A percentile compares a stretch with the other conserved stretches of the same genome.
phyloP scores from a whole-genome alignment of 2,797 vertebrate species.

The Hippopotamyrus pictus region DNA sequence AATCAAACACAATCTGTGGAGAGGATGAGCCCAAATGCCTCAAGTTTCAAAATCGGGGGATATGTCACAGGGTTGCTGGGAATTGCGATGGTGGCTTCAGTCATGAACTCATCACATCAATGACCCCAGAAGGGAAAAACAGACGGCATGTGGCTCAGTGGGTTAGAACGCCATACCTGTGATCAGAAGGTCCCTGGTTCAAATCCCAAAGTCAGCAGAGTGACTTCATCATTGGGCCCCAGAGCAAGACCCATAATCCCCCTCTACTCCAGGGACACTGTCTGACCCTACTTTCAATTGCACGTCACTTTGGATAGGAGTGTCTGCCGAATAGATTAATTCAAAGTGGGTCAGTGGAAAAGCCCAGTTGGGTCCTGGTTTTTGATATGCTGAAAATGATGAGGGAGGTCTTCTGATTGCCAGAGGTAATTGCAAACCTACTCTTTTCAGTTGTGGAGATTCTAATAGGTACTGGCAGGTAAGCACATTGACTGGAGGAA shows the following conservation, averaged over 20 bases:
- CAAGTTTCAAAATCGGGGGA: background rate
- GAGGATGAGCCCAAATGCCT: background rate
- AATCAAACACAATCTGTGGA: constrained; percentile 9
- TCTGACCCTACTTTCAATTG: background rate
- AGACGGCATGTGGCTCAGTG: background rate
- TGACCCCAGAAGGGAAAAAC: background rate
- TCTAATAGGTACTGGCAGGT: background rate
- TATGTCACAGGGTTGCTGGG: background rate
- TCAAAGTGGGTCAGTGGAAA: background rate
- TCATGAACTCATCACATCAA: background rate
- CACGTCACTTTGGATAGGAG: background rate
- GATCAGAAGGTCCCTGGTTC: background rate
- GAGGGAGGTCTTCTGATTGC: background rate
- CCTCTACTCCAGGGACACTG: background rate
- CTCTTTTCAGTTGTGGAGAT: background rate
- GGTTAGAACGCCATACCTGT: background rate
- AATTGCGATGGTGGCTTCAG: background rate
- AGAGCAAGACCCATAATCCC: background rate
- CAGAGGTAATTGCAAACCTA: background rate
- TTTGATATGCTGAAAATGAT: background rate
- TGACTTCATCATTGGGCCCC: background rate
- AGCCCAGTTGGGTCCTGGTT: background rate
- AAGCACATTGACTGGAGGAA: background rate
- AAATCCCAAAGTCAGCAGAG: background rate
- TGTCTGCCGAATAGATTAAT: background rate